Evolutionary conservation across 2,888 invertebrate species (phyloP).

Genomic region (Sicus ferrugineus): DNA sequence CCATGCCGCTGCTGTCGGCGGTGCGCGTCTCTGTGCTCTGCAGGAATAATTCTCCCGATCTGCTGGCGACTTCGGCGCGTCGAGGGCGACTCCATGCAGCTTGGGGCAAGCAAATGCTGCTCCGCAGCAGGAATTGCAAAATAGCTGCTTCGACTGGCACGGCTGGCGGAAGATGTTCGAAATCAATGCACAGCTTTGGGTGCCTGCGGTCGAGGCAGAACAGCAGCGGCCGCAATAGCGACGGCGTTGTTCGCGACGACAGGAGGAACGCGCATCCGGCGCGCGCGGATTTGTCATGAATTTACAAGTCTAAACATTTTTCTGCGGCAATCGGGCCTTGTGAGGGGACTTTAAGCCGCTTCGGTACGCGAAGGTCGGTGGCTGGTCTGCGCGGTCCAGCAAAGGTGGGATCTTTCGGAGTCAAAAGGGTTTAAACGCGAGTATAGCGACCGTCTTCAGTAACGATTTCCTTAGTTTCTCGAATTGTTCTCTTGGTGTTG

Average conservation of each 20-base stretch:
- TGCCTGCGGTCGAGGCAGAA: constrained; percentile 14
- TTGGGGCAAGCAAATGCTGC: constrained; percentile 20
- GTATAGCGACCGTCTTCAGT: too few relatives aligned
- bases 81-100: constrained; percentile 14
- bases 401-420: too few relatives aligned
- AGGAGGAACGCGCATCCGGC: constrained; percentile 9
- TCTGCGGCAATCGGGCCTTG: constrained; percentile 9
- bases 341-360: background rate
- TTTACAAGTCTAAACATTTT: constrained; percentile 33
- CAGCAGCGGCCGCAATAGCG: constrained; percentile 25
- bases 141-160: constrained; percentile 16
- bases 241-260: constrained; percentile 6
- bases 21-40: background rate
- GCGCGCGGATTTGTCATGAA: constrained; percentile 31
- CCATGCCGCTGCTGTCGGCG: background rate
- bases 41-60: constrained; percentile 10
- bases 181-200: constrained; percentile 29
- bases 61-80: constrained; percentile 18
- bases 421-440: too few relatives aligned
- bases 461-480: too few relatives aligned
- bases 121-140: constrained; percentile 17
- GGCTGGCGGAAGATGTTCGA: constrained; percentile 17
- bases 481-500: too few relatives aligned
- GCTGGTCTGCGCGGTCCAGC: too few relatives aligned
- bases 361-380: background rate